phyloP scores from a whole-genome alignment of 2,797 vertebrate genomes.

The Zalophus californianus region DNA sequence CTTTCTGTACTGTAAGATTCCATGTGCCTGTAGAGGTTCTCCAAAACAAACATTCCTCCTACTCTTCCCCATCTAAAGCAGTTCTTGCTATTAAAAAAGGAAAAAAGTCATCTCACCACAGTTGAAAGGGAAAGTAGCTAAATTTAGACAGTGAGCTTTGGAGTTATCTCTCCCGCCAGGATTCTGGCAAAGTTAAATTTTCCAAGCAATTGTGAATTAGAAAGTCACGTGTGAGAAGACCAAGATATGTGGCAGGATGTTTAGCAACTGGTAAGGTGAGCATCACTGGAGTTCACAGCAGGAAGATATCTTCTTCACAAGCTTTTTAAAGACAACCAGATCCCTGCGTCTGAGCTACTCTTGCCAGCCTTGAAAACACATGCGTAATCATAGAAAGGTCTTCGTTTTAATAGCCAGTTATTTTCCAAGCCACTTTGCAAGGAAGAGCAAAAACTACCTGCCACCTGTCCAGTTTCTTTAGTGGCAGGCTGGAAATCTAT shows the following conservation, averaged over 20 bases:
- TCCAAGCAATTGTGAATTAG: slow-evolving; percentile 51
- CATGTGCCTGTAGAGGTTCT: slow-evolving; percentile 7
- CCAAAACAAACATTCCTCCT: slow-evolving; percentile 73
- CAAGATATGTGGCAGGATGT: background rate
- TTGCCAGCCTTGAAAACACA: slow-evolving; percentile 42
- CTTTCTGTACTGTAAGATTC: slow-evolving; percentile 4
- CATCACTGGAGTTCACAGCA: background rate
- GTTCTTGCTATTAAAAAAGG: slow-evolving; percentile 9
- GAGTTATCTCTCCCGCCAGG: background rate
- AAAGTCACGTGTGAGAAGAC: background rate
- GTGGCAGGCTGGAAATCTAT: background rate
- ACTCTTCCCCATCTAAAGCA: slow-evolving; percentile 51
- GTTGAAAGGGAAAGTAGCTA: slow-evolving; percentile 59
- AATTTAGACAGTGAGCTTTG: slow-evolving; percentile 74
- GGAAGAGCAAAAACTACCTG: slow-evolving; percentile 16
- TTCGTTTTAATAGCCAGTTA: slow-evolving; percentile 32
- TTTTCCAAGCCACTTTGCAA: background rate
- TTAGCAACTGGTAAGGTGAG: background rate
- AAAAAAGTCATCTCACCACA: slow-evolving; percentile 9
- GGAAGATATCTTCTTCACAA: background rate
- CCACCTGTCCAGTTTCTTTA: background rate
- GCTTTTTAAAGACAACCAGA: background rate
- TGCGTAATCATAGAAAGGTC: background rate
- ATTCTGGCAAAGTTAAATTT: slow-evolving; percentile 76
- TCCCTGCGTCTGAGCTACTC: background rate